phyloP scores from a whole-genome alignment of 2,797 vertebrate genomes.

The Enteromius treurensis region DNA sequence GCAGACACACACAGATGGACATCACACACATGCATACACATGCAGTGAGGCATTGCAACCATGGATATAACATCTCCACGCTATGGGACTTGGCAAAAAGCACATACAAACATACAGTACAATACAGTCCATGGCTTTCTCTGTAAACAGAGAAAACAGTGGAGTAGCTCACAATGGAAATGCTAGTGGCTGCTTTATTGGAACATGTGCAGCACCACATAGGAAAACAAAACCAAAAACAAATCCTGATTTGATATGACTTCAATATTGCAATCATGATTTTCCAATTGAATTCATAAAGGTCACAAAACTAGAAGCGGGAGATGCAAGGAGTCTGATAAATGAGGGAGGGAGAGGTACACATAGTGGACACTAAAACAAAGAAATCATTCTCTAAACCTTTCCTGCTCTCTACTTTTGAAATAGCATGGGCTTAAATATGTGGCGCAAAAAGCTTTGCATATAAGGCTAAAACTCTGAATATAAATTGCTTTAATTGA shows the following conservation, averaged over 20 bases:
- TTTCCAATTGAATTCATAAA: conserved; percentile 52
- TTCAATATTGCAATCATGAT: conserved; percentile 9
- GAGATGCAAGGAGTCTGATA: conserved; percentile 37
- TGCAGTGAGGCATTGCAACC: not conserved
- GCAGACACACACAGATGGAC: conserved; percentile 16
- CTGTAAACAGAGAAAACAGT: conserved; percentile 26
- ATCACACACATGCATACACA: not conserved
- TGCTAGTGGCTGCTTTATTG: not conserved
- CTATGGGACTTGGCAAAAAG: not conserved
- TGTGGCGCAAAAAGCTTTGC: not conserved
- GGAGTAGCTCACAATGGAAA: conserved; percentile 6
- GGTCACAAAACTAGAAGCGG: conserved; percentile 40
- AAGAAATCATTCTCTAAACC: conserved; percentile 34
- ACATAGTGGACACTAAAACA: conserved; percentile 23
- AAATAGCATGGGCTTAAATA: not conserved
- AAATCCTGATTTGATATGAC: not conserved
- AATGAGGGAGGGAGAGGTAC: conserved; percentile 30
- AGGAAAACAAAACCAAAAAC: not conserved
- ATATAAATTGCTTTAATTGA: not conserved
- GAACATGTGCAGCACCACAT: not conserved
- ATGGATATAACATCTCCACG: conserved; percentile 19
- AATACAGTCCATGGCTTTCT: not conserved
- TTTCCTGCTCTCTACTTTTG: conserved; percentile 32
- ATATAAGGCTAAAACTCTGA: not conserved
- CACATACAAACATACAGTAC: not conserved